These are phyloP conservation scores for Streblospio benedicti DNA, from an alignment of 1,140 invertebrate genomes.

Conservation along the genomic window DNA sequence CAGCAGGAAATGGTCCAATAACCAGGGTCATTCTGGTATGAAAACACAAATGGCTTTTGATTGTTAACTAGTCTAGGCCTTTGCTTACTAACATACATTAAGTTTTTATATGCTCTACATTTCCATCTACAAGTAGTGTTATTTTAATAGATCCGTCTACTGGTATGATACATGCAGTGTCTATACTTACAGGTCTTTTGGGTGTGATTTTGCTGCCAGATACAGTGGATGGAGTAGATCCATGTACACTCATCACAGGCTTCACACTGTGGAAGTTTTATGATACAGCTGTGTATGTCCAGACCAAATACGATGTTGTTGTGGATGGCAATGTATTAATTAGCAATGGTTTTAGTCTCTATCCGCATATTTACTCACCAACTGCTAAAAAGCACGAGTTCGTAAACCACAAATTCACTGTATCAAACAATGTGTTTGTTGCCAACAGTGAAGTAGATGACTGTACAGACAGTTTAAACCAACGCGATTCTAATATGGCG, in stretches of 20 bases:
- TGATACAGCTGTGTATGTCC: slow-evolving; percentile 33
- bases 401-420: slow-evolving; percentile 21
- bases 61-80: too few relatives aligned
- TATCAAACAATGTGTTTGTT: slow-evolving; percentile 27
- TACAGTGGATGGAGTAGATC: neutral
- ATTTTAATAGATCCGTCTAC: too few relatives aligned
- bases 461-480: neutral
- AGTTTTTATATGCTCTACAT: too few relatives aligned
- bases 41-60: too few relatives aligned
- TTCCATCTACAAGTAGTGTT: too few relatives aligned
- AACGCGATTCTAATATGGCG: too few relatives aligned
- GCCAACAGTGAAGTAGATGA: slow-evolving; percentile 10
- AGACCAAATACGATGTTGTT: slow-evolving; percentile 15
- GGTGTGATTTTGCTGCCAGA: slow-evolving; percentile 22
- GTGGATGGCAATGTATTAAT: slow-evolving; percentile 19
- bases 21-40: slow-evolving; percentile 13
- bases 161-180: too few relatives aligned
- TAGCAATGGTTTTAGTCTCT: slow-evolving; percentile 30
- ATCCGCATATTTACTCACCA: slow-evolving; percentile 30
- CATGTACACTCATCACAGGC: slow-evolving; percentile 15
- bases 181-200: too few relatives aligned
- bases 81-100: too few relatives aligned
- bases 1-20: slow-evolving; percentile 10
- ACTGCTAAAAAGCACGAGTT: slow-evolving; percentile 15
- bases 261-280: slow-evolving; percentile 27